phyloP scores from a whole-genome alignment of 2,888 invertebrate genomes.

The Dyspetes luteomarginatus region DNA sequence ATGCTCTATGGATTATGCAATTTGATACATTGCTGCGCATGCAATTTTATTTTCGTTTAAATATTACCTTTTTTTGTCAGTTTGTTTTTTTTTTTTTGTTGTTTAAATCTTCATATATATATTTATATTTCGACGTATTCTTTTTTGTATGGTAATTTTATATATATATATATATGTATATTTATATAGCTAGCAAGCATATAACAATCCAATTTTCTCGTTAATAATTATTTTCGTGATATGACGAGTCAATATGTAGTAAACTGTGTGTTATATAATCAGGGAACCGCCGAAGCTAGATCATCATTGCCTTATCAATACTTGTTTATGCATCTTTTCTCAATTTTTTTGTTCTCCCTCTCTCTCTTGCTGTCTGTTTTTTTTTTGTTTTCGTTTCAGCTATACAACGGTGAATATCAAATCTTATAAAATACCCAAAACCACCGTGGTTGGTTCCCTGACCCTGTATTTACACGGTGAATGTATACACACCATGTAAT shows the following conservation, averaged over 20 bases:
- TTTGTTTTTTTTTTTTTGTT: constrained; percentile 70
- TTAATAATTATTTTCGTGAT: constrained; percentile 78
- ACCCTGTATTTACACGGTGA: constrained; percentile 67
- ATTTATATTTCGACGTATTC: constrained; percentile 69
- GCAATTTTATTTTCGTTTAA: constrained; percentile 76
- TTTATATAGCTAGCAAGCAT: constrained; percentile 79
- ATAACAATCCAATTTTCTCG: constrained; percentile 77
- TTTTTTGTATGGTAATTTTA: constrained; percentile 65
- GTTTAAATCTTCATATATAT: constrained; percentile 71
- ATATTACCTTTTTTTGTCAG: constrained; percentile 70
- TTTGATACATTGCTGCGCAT: constrained; percentile 82
- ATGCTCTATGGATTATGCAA: constrained; percentile 79
- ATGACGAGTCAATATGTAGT: constrained; percentile 81
- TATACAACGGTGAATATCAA: constrained; percentile 81
- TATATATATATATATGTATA: constrained; percentile 69
- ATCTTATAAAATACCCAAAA: constrained; percentile 83
- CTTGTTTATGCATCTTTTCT: constrained; percentile 26
- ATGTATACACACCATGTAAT: constrained; percentile 68
- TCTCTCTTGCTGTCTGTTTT: constrained; percentile 49
- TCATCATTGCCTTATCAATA: constrained; percentile 74
- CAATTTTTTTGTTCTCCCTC: constrained; percentile 23
- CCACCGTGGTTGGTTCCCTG: constrained; percentile 76
- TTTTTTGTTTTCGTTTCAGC: constrained; percentile 70
- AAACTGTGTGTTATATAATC: constrained; percentile 71
- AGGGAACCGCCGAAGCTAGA: constrained; percentile 78